Evolutionary conservation across 2,888 invertebrate species (phyloP).

Genomic region (Neoascia interrupta): DNA sequence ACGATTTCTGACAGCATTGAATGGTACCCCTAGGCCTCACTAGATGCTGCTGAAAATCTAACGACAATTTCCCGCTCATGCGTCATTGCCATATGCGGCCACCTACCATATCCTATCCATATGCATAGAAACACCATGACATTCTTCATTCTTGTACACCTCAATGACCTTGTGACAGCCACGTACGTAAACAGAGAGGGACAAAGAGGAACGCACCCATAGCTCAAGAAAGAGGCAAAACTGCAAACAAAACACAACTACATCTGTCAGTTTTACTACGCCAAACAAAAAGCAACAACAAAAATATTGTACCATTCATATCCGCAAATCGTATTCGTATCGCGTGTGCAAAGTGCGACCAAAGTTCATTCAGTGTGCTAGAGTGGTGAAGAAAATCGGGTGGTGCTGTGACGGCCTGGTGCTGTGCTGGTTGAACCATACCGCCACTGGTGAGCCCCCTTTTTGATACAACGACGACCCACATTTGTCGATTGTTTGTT

Average conservation of each 20-base stretch:
- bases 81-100: too few species aligned
- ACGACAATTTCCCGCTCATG: too few species aligned
- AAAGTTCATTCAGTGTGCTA: slow-evolving; percentile 32
- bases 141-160: slow-evolving; percentile 24
- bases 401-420: neutral
- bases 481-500: slow-evolving; percentile 61
- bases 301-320: slow-evolving; percentile 22
- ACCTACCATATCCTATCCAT: too few species aligned
- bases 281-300: slow-evolving; percentile 24
- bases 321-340: slow-evolving; percentile 29
- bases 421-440: slow-evolving; percentile 1
- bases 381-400: neutral
- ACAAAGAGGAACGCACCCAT: neutral
- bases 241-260: neutral
- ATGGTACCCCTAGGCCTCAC: too few species aligned
- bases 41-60: too few species aligned
- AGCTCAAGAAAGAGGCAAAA: neutral
- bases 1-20: too few species aligned
- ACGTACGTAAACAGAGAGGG: slow-evolving; percentile 54
- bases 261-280: slow-evolving; percentile 13
- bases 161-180: slow-evolving; percentile 57
- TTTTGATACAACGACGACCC: slow-evolving; percentile 52
- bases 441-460: slow-evolving; percentile 55
- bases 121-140: slow-evolving; percentile 22
- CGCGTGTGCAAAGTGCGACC: slow-evolving; percentile 31